Percentiles rank a stretch among this genome's conserved stretches.
Evolutionary conservation across 2,797 vertebrate genomes (phyloP).

Genomic region (Sebastes hubbsi): DNA sequence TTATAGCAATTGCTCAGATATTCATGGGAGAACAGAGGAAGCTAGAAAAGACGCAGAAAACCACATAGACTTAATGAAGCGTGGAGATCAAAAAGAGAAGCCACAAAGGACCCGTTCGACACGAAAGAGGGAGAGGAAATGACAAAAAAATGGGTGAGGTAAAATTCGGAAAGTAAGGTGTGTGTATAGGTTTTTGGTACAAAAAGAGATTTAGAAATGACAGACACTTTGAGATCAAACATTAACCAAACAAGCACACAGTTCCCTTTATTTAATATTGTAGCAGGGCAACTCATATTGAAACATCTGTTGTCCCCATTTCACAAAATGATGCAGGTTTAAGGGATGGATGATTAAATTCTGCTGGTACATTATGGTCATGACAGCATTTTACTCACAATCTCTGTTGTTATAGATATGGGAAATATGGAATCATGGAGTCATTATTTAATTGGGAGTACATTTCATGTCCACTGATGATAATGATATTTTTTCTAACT

Average conservation of each 20-base stretch:
- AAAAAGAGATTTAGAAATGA: neutral
- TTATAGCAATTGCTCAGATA: constrained; percentile 66
- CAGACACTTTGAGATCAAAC: neutral
- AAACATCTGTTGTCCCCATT: neutral
- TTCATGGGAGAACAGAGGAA: constrained; percentile 43
- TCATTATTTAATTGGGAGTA: neutral
- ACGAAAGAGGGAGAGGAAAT: constrained; percentile 4
- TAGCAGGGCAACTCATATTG: neutral
- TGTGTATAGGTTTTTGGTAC: neutral
- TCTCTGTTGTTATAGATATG: neutral
- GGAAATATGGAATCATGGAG: neutral
- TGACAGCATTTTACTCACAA: neutral
- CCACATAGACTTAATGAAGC: constrained; percentile 10
- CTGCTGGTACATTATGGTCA: neutral
- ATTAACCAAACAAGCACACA: neutral
- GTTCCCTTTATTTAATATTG: neutral
- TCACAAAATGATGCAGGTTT: neutral
- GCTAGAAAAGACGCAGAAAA: constrained; percentile 29
- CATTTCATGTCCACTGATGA: neutral
- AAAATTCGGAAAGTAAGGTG: neutral
- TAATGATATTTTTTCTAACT: no score
- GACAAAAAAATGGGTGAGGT: constrained; percentile 17
- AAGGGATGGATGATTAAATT: neutral
- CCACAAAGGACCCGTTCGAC: constrained; percentile 12
- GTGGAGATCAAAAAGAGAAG: constrained; percentile 32